phyloP scores from a whole-genome alignment of 2,113 vertebrate species.

The Melanocharis versteri region DNA sequence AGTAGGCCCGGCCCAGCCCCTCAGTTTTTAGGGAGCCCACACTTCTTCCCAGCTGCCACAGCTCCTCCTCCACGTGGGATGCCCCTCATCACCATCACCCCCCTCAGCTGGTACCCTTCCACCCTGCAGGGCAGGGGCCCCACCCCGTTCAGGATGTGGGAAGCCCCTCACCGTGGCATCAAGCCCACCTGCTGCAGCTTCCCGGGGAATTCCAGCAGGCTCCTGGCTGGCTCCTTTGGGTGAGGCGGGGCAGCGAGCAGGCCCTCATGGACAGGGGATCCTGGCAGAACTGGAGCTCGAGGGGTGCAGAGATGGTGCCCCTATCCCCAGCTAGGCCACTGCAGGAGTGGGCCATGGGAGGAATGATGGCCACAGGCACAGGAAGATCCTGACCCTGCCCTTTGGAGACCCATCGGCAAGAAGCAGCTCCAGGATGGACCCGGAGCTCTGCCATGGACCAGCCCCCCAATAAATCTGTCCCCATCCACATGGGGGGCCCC shows the following conservation, averaged over 20 bases:
- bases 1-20: background rate
- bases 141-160: rapidly evolving
- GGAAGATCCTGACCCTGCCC: background rate
- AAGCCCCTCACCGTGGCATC: background rate
- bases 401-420: rapidly evolving
- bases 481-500: too few relatives aligned
- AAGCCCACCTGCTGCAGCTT: background rate
- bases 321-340: background rate
- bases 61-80: background rate
- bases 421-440: background rate
- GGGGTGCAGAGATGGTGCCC: background rate
- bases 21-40: background rate
- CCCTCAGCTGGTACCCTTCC: too few relatives aligned
- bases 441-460: background rate
- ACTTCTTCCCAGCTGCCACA: background rate
- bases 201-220: background rate
- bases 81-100: too few relatives aligned
- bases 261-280: too few relatives aligned
- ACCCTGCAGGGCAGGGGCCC: rapidly evolving
- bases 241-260: rapidly evolving
- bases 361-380: too few relatives aligned
- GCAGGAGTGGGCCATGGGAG: too few relatives aligned
- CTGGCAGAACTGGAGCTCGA: background rate
- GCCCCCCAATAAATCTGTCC: background rate
- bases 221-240: background rate